Evolutionary conservation across 2,888 invertebrate species (phyloP).

Genomic region (Caenorhabditis japonica): DNA sequence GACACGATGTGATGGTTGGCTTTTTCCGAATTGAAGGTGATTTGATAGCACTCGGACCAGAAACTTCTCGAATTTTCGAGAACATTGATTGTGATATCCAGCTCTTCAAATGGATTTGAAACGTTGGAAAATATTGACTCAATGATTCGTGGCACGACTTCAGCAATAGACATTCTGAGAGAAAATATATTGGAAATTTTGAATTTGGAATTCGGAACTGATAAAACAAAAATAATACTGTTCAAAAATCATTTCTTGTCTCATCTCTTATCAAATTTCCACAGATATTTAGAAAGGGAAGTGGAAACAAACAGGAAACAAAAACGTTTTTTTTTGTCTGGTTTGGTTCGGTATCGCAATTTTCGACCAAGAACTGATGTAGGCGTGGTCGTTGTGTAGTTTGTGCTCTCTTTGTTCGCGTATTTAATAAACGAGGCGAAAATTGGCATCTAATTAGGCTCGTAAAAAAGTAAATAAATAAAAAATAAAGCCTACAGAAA

Average conservation of each 20-base stretch:
- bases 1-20: constrained; percentile 5
- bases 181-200: neutral
- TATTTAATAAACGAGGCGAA: too few species aligned
- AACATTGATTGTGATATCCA: constrained; percentile 18
- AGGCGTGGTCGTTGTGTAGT: too few species aligned
- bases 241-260: too few species aligned
- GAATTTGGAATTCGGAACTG: neutral
- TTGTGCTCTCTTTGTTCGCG: too few species aligned
- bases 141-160: constrained; percentile 27
- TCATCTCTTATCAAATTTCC: constrained; percentile 1
- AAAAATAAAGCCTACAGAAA: too few species aligned
- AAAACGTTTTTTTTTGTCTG: too few species aligned
- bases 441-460: too few species aligned
- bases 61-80: constrained; percentile 44
- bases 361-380: too few species aligned
- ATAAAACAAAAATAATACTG: too few species aligned
- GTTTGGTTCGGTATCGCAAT: too few species aligned
- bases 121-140: constrained; percentile 16
- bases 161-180: constrained; percentile 21
- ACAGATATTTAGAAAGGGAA: neutral
- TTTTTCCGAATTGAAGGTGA: constrained; percentile 10
- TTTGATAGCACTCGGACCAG: constrained; percentile 49
- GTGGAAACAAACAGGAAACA: constrained; percentile 8
- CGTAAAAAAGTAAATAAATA: too few species aligned
- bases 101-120: constrained; percentile 29